Percentiles rank a stretch among this genome's conserved stretches.
phyloP scores from a whole-genome alignment of 1,140 invertebrate species.

The Drosophila triauraria region DNA sequence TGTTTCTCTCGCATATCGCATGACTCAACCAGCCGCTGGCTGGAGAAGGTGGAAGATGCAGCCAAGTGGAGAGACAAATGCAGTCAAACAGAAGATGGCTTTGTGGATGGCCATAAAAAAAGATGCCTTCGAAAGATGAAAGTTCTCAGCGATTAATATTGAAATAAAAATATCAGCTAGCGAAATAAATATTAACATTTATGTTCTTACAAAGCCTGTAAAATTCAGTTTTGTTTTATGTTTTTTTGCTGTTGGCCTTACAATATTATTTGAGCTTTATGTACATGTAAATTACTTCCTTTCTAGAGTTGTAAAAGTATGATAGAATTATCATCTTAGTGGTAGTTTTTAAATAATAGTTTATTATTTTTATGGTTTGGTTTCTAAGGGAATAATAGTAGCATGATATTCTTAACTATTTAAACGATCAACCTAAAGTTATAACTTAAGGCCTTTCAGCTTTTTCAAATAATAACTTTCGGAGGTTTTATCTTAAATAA shows the following conservation, averaged over 20 bases:
- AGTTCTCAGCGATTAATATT: slow-evolving; percentile 1
- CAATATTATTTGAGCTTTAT: not conserved
- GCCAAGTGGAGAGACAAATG: slow-evolving; percentile 29
- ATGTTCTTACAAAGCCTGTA: not conserved
- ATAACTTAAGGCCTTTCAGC: not conserved
- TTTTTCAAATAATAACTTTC: not conserved
- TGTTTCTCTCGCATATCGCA: slow-evolving; percentile 42
- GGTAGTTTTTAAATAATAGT: too few relatives aligned
- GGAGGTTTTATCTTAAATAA: not conserved
- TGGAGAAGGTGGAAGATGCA: slow-evolving; percentile 13
- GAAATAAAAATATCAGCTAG: not conserved
- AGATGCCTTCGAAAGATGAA: not conserved
- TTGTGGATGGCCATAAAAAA: slow-evolving; percentile 1
- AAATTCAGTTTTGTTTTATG: not conserved
- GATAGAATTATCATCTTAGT: not conserved
- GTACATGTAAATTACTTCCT: not conserved
- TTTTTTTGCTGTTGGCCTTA: not conserved
- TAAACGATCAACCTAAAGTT: not conserved
- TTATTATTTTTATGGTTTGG: too few relatives aligned
- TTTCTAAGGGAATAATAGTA: too few relatives aligned
- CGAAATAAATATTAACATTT: too few relatives aligned
- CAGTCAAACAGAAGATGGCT: slow-evolving; percentile 37
- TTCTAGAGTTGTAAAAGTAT: not conserved
- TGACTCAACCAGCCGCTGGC: slow-evolving; percentile 69
- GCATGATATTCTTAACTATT: too few relatives aligned